Base-by-base conservation (phyloP, 2,797 vertebrate species). In the Malurus leucopterus region DNA sequence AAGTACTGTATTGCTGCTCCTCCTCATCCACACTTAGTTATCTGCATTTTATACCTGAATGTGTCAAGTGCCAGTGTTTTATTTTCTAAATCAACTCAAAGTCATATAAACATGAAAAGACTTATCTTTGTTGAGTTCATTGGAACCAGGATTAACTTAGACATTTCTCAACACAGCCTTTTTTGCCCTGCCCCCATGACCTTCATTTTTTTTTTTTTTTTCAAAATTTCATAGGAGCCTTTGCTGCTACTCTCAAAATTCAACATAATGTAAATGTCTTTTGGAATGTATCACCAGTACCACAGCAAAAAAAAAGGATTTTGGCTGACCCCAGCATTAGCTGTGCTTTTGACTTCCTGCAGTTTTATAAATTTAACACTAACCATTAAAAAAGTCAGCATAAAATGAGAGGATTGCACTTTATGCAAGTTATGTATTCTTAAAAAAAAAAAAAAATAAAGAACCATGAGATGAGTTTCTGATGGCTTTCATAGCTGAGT, bases 201-300 rank as follows among this genome's bases (percentile, higher is more conserved):
- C 24, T 64, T 88, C 7, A 21, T 2, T 2, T 1, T 36, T 36
- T 36, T 9, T 34, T 34, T 26, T 58, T 63, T 80, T 58, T 74
- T 43, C 13, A 44, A 32, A 58, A 54, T 65, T 65, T 62, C 41
- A 61, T 4, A 63, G 18, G 13, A 58, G 16, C 2, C 13, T 84
- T 47, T 69, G 22, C 27, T 86, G 13, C 64, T 61, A 26, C 44
- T 67, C 22, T 53, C 41, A 82, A 88, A 86, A 88, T 53, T 32
- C 43, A 77, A 32, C 34, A 8, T 23, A 46, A 72, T 18, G 5
- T 72, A 59, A 47, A 47, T 3, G 6, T 63, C 34, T 46, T 73
- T 41, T 46, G 27, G 59, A 84, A 64, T 26, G 36, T 10, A 49
- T 32, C 57, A 76, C 6, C 23, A 44, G 3, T 21, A 50, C 22